Percentiles rank a stretch among this genome's conserved stretches.
Conservation (phyloP, 2,888 invertebrate genomes). For the Muschampia plurimacula region DNA sequence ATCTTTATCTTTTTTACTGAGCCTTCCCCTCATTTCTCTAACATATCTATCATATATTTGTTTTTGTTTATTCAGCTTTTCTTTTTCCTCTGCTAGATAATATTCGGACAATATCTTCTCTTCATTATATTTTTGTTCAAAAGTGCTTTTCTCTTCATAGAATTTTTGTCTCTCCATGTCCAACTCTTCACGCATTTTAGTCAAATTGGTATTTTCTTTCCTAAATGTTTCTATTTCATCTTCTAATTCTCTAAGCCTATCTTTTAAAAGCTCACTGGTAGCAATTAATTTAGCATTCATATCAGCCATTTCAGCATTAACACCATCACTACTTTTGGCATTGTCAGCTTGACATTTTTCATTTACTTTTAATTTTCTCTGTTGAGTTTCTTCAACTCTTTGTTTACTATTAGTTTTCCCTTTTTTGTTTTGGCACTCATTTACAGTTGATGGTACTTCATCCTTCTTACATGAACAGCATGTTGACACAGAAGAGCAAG, state of each 20-base stretch:
- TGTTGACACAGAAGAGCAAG: slow-evolving; percentile 65
- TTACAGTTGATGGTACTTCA: slow-evolving; percentile 50
- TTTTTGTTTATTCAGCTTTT: slow-evolving; percentile 88
- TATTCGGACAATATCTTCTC: slow-evolving; percentile 88
- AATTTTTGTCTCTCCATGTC: slow-evolving; percentile 87
- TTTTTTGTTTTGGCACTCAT: slow-evolving; percentile 41
- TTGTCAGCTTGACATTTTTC: slow-evolving; percentile 60
- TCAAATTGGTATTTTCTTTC: slow-evolving; percentile 78
- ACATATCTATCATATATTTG: slow-evolving; percentile 88
- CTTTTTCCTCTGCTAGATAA: slow-evolving; percentile 89
- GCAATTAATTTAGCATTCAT: slow-evolving; percentile 80
- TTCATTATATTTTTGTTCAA: slow-evolving; percentile 87
- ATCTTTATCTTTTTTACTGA: slow-evolving; percentile 89
- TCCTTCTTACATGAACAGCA: slow-evolving; percentile 76
- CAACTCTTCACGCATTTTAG: slow-evolving; percentile 86
- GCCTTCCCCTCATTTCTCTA: slow-evolving; percentile 88
- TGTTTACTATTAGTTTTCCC: slow-evolving; percentile 43
- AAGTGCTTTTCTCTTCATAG: slow-evolving; percentile 85
- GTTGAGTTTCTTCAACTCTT: background rate
- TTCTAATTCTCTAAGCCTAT: slow-evolving; percentile 88
- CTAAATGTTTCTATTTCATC: slow-evolving; percentile 85
- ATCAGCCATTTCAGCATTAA: slow-evolving; percentile 73
- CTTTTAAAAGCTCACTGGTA: slow-evolving; percentile 86
- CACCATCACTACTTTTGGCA: slow-evolving; percentile 59
- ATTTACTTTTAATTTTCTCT: slow-evolving; percentile 52